Base-by-base conservation (phyloP, 2,113 vertebrate species). In the Oreochromis tanganicae region DNA sequence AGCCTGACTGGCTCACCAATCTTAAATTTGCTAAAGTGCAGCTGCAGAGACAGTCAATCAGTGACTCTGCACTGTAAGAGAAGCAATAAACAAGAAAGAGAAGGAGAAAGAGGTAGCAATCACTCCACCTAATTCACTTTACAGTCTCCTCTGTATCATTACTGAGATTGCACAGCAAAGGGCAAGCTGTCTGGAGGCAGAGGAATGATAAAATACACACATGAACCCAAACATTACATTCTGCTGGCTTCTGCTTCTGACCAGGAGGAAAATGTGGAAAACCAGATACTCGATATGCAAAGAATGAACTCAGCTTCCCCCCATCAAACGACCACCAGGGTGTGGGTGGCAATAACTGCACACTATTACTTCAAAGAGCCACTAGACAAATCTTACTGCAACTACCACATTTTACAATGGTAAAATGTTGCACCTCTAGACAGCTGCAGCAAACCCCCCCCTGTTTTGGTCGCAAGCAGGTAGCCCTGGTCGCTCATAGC, bases 141-240 rank as follows among this genome's bases (percentile, higher is more conserved):
- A 82, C 46, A 57, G 66, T 84, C 86, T 90, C 79, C 82, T 32
- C 82, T 52, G 87, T 89, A 93, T 93, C 88, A 95, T 95, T 95
- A 96, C 84, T 79, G 90, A 92, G 88, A 94, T 92, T 94, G 93
- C 81, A 91, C 50, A 68, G 83, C 36, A 89, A 75, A 91, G 83
- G 80, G 46, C 73, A 57, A 57, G 78, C 73, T 86, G 83, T 83
- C 86, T 85, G 46, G 50, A 85, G 56, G 83, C 54, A 61, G 56
- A 36, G 63, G 46, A 73, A 89, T 89, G 82, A 80, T 52, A 75
- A 88, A 82, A 80, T 8, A 87, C 48, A 82, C 54, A 85, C 57
- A 85, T 82, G 56, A 55, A 55, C 17, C 46, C 59, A 88, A 81
- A 81, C 68, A 78, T 78, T 78, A 48, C 46, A 78, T 79, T 43